Conservation (phyloP, 2,888 invertebrate genomes). For the Venustoraphidia nigricollis region DNA sequence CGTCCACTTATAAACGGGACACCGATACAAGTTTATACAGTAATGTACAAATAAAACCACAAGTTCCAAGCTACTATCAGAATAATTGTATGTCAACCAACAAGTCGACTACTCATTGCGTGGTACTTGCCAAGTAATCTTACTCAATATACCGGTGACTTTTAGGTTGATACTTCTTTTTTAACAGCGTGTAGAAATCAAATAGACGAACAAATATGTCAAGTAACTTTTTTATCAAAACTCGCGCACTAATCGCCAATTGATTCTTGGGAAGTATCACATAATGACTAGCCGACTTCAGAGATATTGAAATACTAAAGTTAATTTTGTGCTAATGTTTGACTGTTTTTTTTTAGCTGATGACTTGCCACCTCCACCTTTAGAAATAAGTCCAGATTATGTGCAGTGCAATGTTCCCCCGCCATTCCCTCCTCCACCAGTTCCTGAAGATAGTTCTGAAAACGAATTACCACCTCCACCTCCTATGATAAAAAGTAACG, state of each 20-base stretch:
- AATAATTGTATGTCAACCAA: conserved; percentile 10
- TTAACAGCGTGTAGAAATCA: too few relatives aligned
- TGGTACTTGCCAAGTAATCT: too few relatives aligned
- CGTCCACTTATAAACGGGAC: conserved; percentile 11
- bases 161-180: too few relatives aligned
- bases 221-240: too few relatives aligned
- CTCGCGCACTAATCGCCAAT: too few relatives aligned
- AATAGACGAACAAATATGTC: too few relatives aligned
- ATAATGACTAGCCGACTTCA: too few relatives aligned
- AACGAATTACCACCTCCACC: conserved; percentile 70
- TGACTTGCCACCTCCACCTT: conserved; percentile 43
- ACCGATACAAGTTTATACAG: conserved; percentile 35
- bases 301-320: too few relatives aligned
- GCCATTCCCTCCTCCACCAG: conserved; percentile 33
- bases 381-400: conserved; percentile 33
- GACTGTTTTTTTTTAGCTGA: conserved; percentile 22
- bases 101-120: too few relatives aligned
- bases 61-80: conserved; percentile 17
- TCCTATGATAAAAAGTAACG: conserved; percentile 76
- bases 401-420: conserved; percentile 28
- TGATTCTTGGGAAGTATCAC: too few relatives aligned
- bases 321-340: too few relatives aligned
- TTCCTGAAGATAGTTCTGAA: conserved; percentile 27
- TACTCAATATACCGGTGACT: too few relatives aligned
- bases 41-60: conserved; percentile 26